Percentiles rank a stretch among this genome's conserved stretches.
phyloP scores from a whole-genome alignment of 2,888 invertebrate species.

The Gari tellinella region DNA sequence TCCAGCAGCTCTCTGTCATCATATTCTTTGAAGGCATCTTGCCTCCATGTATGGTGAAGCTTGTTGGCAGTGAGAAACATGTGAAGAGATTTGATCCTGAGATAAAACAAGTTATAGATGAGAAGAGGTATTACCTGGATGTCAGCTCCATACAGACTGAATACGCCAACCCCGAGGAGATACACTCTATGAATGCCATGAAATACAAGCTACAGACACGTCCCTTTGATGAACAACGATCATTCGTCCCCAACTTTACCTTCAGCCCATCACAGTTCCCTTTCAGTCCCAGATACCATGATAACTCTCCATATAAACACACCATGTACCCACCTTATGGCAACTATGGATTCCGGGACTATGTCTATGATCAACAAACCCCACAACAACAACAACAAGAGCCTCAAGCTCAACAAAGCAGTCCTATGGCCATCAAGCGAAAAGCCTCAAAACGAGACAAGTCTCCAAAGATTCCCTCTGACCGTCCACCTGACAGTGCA shows the following conservation, averaged over 20 bases:
- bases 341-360: neutral
- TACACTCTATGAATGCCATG: conserved; percentile 28
- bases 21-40: conserved; percentile 66
- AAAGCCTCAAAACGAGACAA: conserved; percentile 23
- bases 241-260: conserved; percentile 22
- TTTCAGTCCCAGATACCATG: neutral
- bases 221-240: conserved; percentile 25
- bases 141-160: conserved; percentile 67
- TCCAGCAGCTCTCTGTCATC: conserved; percentile 69
- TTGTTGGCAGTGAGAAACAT: conserved; percentile 53
- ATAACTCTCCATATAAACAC: neutral
- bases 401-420: neutral
- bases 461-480: neutral
- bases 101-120: conserved; percentile 51
- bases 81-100: conserved; percentile 62
- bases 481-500: neutral
- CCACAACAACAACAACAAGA: neutral
- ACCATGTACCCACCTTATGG: neutral
- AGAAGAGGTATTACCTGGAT: conserved; percentile 63
- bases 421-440: conserved; percentile 4
- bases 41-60: conserved; percentile 42
- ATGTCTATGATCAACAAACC: no score
- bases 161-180: conserved; percentile 66
- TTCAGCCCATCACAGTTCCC: conserved; percentile 36
- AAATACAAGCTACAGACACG: conserved; percentile 48